Evolutionary conservation across 1,140 invertebrate species (phyloP).

Genomic region (Ceratosolen solmsi): DNA sequence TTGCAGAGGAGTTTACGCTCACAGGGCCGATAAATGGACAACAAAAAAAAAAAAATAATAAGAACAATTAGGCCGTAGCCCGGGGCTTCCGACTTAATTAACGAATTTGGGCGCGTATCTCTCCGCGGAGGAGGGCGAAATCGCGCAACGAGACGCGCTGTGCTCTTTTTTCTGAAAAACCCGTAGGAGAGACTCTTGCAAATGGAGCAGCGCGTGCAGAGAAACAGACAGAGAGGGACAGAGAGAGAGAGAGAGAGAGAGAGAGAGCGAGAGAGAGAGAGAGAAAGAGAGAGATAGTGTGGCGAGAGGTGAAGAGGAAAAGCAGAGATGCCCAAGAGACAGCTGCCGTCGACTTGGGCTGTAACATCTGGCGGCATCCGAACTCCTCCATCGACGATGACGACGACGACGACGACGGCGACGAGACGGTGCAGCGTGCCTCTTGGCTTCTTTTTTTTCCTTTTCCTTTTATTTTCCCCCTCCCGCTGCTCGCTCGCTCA

Average conservation of each 20-base stretch:
- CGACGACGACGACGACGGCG: background rate
- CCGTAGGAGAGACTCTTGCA: conserved; percentile 1
- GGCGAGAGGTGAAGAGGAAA: conserved; percentile 27
- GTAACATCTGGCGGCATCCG: conserved; percentile 54
- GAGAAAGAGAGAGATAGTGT: background rate
- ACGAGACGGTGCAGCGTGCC: background rate
- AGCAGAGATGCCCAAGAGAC: conserved; percentile 48
- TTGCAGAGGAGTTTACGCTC: background rate
- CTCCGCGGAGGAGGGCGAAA: background rate
- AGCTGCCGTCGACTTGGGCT: conserved; percentile 48
- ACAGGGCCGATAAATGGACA: background rate
- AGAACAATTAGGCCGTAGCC: background rate
- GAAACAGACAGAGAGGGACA: conserved; percentile 1
- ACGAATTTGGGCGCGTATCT: background rate
- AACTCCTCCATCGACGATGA: background rate
- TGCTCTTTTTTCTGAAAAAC: conserved; percentile 39
- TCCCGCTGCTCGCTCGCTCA: background rate
- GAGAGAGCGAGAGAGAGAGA: background rate
- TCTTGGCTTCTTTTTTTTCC: background rate
- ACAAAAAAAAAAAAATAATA: background rate
- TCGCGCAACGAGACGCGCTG: background rate
- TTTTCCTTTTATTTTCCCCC: background rate
- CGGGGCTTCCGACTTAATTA: conserved; percentile 1
- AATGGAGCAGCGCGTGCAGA: background rate
- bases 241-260: conserved; percentile 1